Evolutionary conservation across 2,113 vertebrate genomes (phyloP).

Genomic region (Takifugu flavidus): DNA sequence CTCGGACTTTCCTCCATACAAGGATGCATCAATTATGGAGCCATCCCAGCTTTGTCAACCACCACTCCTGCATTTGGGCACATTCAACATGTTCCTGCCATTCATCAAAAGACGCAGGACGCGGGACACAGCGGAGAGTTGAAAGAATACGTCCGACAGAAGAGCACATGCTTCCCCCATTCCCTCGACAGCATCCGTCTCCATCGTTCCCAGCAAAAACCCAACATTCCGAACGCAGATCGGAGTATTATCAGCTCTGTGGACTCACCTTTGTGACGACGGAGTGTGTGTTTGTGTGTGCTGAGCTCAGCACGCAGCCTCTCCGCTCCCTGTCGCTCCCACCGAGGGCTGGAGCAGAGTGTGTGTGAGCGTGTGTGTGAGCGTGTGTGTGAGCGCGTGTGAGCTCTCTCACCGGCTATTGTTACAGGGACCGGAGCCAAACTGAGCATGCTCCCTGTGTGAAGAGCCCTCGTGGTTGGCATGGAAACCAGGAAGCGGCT

Average conservation of each 20-base stretch:
- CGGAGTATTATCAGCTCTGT: background rate
- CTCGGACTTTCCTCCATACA: conserved; percentile 48
- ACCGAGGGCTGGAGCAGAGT: conserved; percentile 52
- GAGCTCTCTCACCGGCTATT: conserved; percentile 61
- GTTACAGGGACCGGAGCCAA: conserved; percentile 50
- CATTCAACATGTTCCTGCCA: conserved; percentile 18
- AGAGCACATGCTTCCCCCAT: conserved; percentile 49
- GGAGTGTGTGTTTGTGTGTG: conserved; percentile 11
- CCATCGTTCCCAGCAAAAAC: conserved; percentile 5
- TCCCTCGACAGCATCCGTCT: conserved; percentile 23
- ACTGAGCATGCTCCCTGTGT: conserved; percentile 71
- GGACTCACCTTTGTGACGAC: conserved; percentile 54
- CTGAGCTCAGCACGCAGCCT: conserved; percentile 49
- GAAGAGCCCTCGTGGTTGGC: conserved; percentile 61
- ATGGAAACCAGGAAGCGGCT: conserved; percentile 63
- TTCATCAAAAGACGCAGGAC: conserved; percentile 7
- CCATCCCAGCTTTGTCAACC: conserved; percentile 43
- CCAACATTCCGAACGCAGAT: background rate
- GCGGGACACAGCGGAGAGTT: background rate
- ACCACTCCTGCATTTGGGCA: conserved; percentile 26
- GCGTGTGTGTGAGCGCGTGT: conserved; percentile 19
- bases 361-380: conserved; percentile 18
- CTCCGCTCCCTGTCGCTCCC: conserved; percentile 56
- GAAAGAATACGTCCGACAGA: conserved; percentile 24
- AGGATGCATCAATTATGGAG: conserved; percentile 63